Evolutionary conservation across 2,888 invertebrate genomes (phyloP).

Genomic region (Micoletzkya japonica): DNA sequence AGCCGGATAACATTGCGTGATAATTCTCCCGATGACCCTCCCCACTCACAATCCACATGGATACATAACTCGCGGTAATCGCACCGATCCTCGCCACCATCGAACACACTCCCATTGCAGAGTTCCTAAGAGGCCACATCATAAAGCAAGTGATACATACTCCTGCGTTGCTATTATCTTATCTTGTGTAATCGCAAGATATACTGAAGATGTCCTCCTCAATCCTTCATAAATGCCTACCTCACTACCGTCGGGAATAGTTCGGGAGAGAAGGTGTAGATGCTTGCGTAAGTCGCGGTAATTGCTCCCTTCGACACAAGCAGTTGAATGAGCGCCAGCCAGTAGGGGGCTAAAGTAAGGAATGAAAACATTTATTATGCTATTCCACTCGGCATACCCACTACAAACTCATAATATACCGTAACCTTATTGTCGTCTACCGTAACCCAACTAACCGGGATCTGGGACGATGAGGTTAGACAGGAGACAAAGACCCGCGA

Average conservation of each 20-base stretch:
- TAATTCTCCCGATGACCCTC: too few species aligned
- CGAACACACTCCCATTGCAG: conserved; percentile 83
- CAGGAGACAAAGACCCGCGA: conserved; percentile 55
- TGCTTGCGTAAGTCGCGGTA: conserved; percentile 81
- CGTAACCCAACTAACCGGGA: conserved; percentile 34
- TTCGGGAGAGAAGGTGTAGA: conserved; percentile 85
- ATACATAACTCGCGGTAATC: conserved; percentile 81
- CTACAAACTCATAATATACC: conserved; percentile 30
- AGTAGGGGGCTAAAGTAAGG: conserved; percentile 32
- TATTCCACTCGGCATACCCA: conserved; percentile 30
- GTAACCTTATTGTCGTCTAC: not conserved
- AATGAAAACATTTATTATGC: conserved; percentile 29
- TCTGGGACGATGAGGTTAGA: conserved; percentile 55
- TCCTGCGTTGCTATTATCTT: too few species aligned
- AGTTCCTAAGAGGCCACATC: conserved; percentile 70
- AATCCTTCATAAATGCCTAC: not conserved
- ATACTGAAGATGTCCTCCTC: not conserved
- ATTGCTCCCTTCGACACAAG: conserved; percentile 80
- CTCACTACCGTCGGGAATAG: conserved; percentile 79
- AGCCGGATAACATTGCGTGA: too few species aligned
- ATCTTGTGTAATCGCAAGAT: not conserved
- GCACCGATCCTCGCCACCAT: conserved; percentile 84
- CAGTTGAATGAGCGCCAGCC: conserved; percentile 69
- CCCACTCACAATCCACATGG: conserved; percentile 66
- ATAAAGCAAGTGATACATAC: conserved; percentile 1